A percentile compares a stretch with the other conserved stretches of the same genome.
These are phyloP conservation scores for Aphidius ervi DNA, from an alignment of 1,140 invertebrate genomes.

Conservation along the genomic window DNA sequence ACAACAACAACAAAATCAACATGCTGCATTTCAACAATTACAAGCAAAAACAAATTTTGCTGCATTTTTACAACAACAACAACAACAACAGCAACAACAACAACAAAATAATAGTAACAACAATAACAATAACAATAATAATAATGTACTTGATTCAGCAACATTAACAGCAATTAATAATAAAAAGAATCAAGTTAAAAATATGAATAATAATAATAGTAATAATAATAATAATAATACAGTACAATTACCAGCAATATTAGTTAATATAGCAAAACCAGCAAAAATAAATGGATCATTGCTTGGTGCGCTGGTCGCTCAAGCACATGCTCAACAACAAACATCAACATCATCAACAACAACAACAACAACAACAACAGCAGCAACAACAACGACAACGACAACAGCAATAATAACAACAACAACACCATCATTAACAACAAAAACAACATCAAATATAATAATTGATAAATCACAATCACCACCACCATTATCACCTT, in stretches of 20 bases:
- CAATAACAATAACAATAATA: slow-evolving; percentile 35
- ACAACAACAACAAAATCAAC: slow-evolving; percentile 40
- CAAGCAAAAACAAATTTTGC: slow-evolving; percentile 56
- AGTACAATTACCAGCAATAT: slow-evolving; percentile 49
- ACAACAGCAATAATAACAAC: slow-evolving; percentile 25
- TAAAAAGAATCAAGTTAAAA: slow-evolving; percentile 51
- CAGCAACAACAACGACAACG: slow-evolving; percentile 39
- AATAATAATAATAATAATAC: slow-evolving; percentile 42
- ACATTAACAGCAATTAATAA: slow-evolving; percentile 50
- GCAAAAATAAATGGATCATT: slow-evolving; percentile 49
- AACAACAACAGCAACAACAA: slow-evolving; percentile 40
- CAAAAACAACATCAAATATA: no score
- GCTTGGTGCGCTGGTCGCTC: slow-evolving; percentile 46
- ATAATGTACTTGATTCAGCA: slow-evolving; percentile 45
- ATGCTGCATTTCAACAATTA: slow-evolving; percentile 48
- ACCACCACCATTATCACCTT: no score
- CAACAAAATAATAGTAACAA: no score
- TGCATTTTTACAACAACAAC: slow-evolving; percentile 54
- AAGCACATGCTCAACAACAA: slow-evolving; percentile 49
- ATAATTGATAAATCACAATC: no score
- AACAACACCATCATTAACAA: no score
- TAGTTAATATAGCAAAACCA: slow-evolving; percentile 47
- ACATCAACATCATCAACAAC: slow-evolving; percentile 33
- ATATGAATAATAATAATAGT: slow-evolving; percentile 50
- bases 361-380: slow-evolving; percentile 35